Conservation (phyloP, 1,140 invertebrate species). For the Fopius arisanus region DNA sequence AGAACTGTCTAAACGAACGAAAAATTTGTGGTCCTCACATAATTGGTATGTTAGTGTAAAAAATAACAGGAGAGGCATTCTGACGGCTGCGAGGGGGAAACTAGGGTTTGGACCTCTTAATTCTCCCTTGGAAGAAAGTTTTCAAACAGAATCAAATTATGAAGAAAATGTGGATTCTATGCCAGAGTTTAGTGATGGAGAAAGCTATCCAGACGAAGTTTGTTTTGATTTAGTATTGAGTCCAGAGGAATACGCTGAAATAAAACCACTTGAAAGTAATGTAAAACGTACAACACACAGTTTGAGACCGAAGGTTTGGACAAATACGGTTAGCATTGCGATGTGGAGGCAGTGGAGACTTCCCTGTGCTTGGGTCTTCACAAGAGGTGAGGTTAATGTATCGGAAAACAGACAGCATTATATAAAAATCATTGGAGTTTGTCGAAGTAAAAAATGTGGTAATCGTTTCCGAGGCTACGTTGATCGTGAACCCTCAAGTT, state of each 20-base stretch:
- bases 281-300: not conserved
- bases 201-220: not conserved
- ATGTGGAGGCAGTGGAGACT: not conserved
- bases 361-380: constrained; percentile 17
- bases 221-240: constrained; percentile 10
- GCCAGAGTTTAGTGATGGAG: not conserved
- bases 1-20: too few relatives aligned
- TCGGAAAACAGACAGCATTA: not conserved
- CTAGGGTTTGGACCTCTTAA: not conserved
- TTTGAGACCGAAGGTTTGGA: constrained; percentile 17
- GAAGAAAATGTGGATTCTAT: not conserved
- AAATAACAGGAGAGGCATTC: not conserved
- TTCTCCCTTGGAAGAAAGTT: not conserved
- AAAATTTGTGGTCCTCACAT: not conserved
- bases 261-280: not conserved
- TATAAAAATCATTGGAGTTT: constrained; percentile 5
- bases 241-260: not conserved
- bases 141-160: not conserved
- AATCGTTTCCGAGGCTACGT: constrained; percentile 10
- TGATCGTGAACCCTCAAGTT: not conserved
- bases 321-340: not conserved
- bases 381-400: not conserved
- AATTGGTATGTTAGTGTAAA: not conserved
- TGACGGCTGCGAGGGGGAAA: not conserved
- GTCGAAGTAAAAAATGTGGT: constrained; percentile 16